Base-by-base conservation (phyloP, 2,113 vertebrate genomes). In the Promerops cafer region DNA sequence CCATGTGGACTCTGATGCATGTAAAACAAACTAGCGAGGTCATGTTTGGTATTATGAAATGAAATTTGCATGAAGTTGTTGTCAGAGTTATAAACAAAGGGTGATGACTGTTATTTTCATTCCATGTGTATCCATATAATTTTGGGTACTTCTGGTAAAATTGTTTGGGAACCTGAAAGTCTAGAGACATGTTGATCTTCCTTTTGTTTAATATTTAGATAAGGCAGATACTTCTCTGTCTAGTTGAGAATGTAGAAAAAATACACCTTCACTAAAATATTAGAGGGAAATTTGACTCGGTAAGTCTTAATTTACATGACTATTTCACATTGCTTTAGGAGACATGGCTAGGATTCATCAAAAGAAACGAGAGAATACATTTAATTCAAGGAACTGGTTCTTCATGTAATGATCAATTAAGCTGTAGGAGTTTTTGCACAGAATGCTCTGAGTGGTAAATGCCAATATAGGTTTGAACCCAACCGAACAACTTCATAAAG, bases 251-350 rank as follows among this genome's bases (percentile, higher is more conserved):
- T 31, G 35, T 13, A 53, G 23, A 27, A 75, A 39, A 42, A 76
- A 57, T 35, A 6, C 8, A 68, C 16, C 15, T 66, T 66, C 68
- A 56, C 49, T 69, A 66, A 95, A 93, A 70, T 75, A 74, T 52
- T 59, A 61, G 19, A 33, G 18, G 35, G 50, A 86, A 94, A 61
- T 72, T 40, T 39, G 15, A 12, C 75, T 70, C 0, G 1, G 28
- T 60, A 91, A 42, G 19, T 89, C 80, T 94, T 93, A 93, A 92
- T 92, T 89, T 87, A 81, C 71, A 21, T 70, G 71, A 92, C 35
- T 30, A 59, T 84, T 74, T 94, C 80, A 57, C 74, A 88, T 74
- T 94, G 72, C 83, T 90, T 77, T 92, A 75, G 91, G 89, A 92
- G 56, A 59, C 64, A 37, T 0, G 6, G 33, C 59, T 70, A n/a